phyloP scores from a whole-genome alignment of 1,140 invertebrate species.

The Platyura marginata region DNA sequence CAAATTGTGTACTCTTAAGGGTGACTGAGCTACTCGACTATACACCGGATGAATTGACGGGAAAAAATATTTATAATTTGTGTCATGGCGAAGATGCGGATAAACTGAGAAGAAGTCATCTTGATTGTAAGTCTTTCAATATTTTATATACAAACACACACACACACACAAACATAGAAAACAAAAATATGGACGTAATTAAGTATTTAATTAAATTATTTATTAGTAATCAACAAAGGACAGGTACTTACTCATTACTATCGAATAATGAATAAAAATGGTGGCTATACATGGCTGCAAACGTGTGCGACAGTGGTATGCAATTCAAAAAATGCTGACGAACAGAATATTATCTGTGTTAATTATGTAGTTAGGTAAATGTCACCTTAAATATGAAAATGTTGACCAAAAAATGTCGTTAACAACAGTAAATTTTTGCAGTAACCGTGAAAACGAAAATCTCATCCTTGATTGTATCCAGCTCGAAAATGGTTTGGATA shows the following conservation, averaged over 20 bases:
- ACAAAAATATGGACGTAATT: neutral
- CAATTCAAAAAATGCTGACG: constrained; percentile 85
- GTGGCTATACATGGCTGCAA: constrained; percentile 91
- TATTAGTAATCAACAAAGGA: constrained; percentile 87
- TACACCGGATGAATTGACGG: constrained; percentile 79
- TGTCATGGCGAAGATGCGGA: constrained; percentile 91
- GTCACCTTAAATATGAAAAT: no score
- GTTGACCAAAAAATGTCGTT: neutral
- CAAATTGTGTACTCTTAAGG: constrained; percentile 29
- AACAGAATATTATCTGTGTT: constrained; percentile 90
- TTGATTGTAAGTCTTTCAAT: constrained; percentile 83
- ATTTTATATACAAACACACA: no score
- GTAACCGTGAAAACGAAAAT: constrained; percentile 76
- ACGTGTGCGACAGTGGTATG: constrained; percentile 93
- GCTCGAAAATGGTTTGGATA: constrained; percentile 57
- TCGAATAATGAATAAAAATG: constrained; percentile 85
- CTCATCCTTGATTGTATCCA: constrained; percentile 86
- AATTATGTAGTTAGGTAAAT: constrained; percentile 74
- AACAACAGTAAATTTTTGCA: no score
- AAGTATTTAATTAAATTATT: no score
- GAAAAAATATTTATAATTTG: constrained; percentile 81
- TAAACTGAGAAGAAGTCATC: constrained; percentile 79
- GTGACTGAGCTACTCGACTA: constrained; percentile 87
- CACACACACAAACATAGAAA: no score
- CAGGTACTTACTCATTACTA: constrained; percentile 94